phyloP scores from a whole-genome alignment of 1,140 invertebrate genomes.

The Lamellibrachia luymesi region DNA sequence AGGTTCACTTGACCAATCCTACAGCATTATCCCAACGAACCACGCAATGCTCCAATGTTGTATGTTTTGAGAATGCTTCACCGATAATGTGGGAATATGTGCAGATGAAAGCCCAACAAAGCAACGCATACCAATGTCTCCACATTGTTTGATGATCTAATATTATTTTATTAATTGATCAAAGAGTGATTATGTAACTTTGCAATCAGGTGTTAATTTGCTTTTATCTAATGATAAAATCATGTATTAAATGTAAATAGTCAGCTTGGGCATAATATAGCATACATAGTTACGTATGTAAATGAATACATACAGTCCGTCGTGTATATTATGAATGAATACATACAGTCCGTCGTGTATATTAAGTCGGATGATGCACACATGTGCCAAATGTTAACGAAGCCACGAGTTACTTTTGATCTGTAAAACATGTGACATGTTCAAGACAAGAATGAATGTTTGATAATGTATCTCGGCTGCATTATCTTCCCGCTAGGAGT shows the following conservation, averaged over 20 bases:
- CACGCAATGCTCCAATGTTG: not conserved
- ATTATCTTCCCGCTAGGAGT: not conserved
- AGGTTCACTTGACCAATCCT: too few species aligned
- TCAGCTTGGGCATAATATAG: not conserved
- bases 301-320: not conserved
- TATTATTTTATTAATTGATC: not conserved
- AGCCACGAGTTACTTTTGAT: not conserved
- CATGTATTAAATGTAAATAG: not conserved
- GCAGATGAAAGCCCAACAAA: not conserved
- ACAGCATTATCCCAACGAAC: not conserved
- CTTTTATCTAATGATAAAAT: not conserved
- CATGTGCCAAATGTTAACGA: not conserved
- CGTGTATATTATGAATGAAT: not conserved
- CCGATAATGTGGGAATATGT: not conserved
- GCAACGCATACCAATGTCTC: not conserved
- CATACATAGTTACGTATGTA: not conserved
- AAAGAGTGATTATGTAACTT: not conserved
- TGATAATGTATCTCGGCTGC: not conserved
- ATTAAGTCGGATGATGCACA: too few species aligned
- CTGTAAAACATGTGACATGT: not conserved
- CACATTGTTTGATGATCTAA: not conserved
- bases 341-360: not conserved
- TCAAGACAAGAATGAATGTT: not conserved
- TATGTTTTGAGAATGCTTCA: too few species aligned
- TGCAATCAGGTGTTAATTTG: not conserved